Percentiles rank a stretch among this genome's conserved stretches.
Conservation (phyloP, 2,888 invertebrate genomes). For the Alsophila aescularia region DNA sequence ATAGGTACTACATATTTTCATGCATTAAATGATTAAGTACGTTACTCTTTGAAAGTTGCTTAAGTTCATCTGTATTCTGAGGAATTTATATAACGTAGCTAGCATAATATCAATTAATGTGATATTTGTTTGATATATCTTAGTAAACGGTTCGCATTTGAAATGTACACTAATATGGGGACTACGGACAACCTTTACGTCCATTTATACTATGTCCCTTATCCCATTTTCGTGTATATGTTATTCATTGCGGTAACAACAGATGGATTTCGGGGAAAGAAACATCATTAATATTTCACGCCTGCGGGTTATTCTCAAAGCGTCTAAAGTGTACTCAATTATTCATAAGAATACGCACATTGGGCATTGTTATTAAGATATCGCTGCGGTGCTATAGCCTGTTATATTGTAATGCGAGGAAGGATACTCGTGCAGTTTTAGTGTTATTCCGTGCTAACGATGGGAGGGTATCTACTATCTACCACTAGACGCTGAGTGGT, state of each 20-base stretch:
- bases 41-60: no score
- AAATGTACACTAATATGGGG: neutral
- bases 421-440: no score
- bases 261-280: constrained; percentile 42
- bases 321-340: constrained; percentile 52
- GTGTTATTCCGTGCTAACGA: no score
- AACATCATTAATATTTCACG: constrained; percentile 50
- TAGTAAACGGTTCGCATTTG: no score
- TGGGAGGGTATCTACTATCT: no score
- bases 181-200: neutral
- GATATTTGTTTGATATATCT: no score
- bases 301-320: constrained; percentile 40
- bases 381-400: neutral
- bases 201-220: constrained; percentile 7
- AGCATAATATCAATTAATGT: no score
- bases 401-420: neutral
- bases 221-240: constrained; percentile 23
- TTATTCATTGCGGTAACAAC: constrained; percentile 42
- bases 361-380: constrained; percentile 46
- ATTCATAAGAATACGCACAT: constrained; percentile 53
- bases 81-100: no score
- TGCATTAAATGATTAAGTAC: no score
- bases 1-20: no score
- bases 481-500: no score
- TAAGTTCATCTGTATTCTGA: no score